phyloP scores from a whole-genome alignment of 2,113 vertebrate genomes.

The Urocitellus parryii region DNA sequence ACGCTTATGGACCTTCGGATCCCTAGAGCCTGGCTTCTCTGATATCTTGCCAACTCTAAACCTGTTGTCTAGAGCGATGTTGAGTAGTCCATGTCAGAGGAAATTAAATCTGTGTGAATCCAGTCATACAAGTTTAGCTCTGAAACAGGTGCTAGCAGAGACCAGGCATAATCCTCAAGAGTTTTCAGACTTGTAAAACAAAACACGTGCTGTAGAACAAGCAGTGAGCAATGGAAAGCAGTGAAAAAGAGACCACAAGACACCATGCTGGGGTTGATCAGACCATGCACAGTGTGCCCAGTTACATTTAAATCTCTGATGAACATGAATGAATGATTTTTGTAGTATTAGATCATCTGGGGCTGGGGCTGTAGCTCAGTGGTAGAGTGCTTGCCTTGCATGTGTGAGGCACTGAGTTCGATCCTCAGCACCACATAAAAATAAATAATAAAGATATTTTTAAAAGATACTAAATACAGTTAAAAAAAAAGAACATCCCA shows the following conservation, averaged over 20 bases:
- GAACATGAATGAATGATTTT: neutral
- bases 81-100: neutral
- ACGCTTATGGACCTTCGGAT: neutral
- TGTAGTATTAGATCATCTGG: neutral
- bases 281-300: neutral
- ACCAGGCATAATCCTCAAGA: neutral
- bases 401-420: too few species aligned
- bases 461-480: too few species aligned
- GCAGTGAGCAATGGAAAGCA: neutral
- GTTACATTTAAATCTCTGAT: neutral
- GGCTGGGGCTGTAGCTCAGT: too few species aligned
- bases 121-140: neutral
- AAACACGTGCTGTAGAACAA: neutral
- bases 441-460: too few species aligned
- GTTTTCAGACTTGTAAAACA: neutral
- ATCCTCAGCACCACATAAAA: too few species aligned
- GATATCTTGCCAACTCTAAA: neutral
- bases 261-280: neutral
- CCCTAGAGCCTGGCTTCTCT: neutral
- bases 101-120: neutral
- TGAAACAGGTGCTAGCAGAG: neutral
- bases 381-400: too few species aligned
- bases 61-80: neutral
- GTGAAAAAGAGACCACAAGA: neutral
- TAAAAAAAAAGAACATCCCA: neutral